Evolutionary conservation across 2,113 vertebrate species (phyloP), one percentile per base, ranked within the genome.

Genomic region (Uria aalge): DNA sequence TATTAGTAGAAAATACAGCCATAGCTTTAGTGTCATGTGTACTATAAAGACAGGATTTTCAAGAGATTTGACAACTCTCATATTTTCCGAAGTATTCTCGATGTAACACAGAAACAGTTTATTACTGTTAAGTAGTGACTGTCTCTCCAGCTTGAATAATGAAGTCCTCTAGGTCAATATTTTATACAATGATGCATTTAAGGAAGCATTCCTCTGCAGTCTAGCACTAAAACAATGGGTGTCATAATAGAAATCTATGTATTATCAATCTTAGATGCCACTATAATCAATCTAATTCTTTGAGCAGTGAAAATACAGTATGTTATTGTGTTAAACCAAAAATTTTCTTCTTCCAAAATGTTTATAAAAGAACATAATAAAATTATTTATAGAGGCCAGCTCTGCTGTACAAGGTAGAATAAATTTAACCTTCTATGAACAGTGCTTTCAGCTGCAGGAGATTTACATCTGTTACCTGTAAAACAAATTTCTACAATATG

Each of bases 161-260:
- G 99, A 99, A 99, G 98, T 98, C 98, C 98, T 98, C 97, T 96
- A 98, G 98, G 98, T 99, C 99, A 99, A 99, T 99, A 99, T 99
- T 99, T 99, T 99, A 99, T 98, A 99, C 98, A 98, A 97, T 98
- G 98, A 99, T 99, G 98, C 98, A 98, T 99, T 99, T 99, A 99
- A 98, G 98, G 97, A 98, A 98, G 98, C 98, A 98, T 98, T 98
- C 96, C 97, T 99, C 98, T 98, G 97, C 97, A 97, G 98, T 98
- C 96, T 97, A 98, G 96, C 97, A 98, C 98, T 98, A 98, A 99
- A 99, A 99, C 99, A 99, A 99, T 99, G 98, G 98, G 96, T 99
- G 98, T 98, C 98, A 99, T 98, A 99, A 99, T 98, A 99, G 96
- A 98, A 98, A 98, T 96, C 98, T 98, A 97, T 97, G 95, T 94